Conservation (phyloP, 2,888 invertebrate species). For the Chorisops tibialis region DNA sequence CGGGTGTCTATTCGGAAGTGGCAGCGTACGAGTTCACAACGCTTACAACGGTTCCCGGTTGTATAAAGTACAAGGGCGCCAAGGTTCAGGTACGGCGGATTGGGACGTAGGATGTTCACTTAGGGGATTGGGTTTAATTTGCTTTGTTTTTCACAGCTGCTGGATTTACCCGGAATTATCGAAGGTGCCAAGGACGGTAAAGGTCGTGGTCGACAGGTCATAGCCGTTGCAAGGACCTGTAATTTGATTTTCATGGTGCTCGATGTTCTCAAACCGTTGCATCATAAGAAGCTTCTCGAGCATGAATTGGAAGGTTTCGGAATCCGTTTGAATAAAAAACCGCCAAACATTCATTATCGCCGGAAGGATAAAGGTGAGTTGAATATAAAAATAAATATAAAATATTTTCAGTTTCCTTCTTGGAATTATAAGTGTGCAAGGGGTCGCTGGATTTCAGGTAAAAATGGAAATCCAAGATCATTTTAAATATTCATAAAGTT, state of each 20-base stretch:
- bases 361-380: conserved; percentile 90
- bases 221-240: conserved; percentile 97
- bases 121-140: no score
- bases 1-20: conserved; percentile 99
- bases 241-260: conserved; percentile 96
- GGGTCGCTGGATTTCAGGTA: no score
- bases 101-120: neutral
- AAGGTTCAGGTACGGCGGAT: conserved; percentile 78
- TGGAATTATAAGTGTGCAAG: no score
- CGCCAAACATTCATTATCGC: conserved; percentile 93
- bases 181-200: conserved; percentile 99
- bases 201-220: conserved; percentile 97
- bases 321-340: conserved; percentile 89
- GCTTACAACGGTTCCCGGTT: conserved; percentile 97
- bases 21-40: conserved; percentile 99
- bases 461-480: no score
- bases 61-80: conserved; percentile 98
- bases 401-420: no score
- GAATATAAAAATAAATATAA: no score
- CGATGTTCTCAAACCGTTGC: conserved; percentile 94
- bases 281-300: conserved; percentile 93
- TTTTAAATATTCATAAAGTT: no score
- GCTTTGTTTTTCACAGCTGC: conserved; percentile 59
- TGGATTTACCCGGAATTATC: conserved; percentile 99
- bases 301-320: conserved; percentile 99